Evolutionary conservation across 1,140 invertebrate species (phyloP), one percentile per base, ranked within the genome.

Genomic region (Scaptomyza montana): DNA sequence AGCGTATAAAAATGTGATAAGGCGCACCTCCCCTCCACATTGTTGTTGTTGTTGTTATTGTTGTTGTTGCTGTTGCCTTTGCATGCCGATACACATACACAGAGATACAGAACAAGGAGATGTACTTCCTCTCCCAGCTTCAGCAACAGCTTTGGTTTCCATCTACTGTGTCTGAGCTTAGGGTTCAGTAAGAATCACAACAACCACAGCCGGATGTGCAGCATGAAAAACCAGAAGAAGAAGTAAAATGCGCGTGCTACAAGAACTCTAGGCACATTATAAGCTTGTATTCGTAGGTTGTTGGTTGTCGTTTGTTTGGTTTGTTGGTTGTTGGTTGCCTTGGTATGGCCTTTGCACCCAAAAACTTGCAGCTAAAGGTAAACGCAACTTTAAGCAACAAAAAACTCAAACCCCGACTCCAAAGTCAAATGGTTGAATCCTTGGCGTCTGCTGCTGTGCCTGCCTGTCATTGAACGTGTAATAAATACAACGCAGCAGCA

Each of bases 381-480:
- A 30, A n/a, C 39, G n/a, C 62, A 54, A 33, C 69, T 72, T 72
- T 59, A 72, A 66, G 63, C 49, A 41, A 25, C 21, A 25, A 25
- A 25, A 25, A 25, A 25, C 21, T 25, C 21, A 25, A 25, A 25
- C 21, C 21, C 21, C 2, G 0, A 5, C 50, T 41, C 46, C 8
- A 39, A 12, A 25, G 16, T 28, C 12, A 30, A 21, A 36, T 5
- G 36, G 30, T 62, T 43, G 45, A 51, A 69, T 66, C 51, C 62
- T 76, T 28, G 45, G 21, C n/a, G 53, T 36, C 33, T 60, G 56
- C 54, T 50, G 59, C 60, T 59, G 80, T 36, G 16, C 16, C 16
- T 36, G 33, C 33, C 63, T 80, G 78, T 80, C 78, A 84, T 79
- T 82, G 74, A 72, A 78, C 78, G 79, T 80, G 84, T 89, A 89